These are phyloP conservation scores for Trichopria drosophilae DNA, from an alignment of 2,888 invertebrate species.

Conservation along the genomic window DNA sequence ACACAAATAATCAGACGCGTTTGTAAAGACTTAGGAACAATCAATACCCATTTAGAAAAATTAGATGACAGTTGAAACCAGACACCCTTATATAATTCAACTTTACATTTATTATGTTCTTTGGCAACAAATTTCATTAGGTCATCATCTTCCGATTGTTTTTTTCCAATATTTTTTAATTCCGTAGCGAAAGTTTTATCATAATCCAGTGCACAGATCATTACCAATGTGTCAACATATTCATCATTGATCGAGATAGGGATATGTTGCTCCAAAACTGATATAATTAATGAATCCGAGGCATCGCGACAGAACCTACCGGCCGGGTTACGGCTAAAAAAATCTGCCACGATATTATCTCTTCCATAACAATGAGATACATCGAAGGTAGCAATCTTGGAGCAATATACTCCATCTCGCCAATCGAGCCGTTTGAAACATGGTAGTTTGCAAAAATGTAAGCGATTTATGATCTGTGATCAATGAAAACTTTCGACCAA, in stretches of 20 bases:
- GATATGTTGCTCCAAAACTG: no score
- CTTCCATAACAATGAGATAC: constrained; percentile 18
- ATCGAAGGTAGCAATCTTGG: constrained; percentile 23
- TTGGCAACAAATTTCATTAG: no score
- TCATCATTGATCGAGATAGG: no score
- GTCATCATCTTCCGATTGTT: no score
- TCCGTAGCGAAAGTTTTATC: no score
- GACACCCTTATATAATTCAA: no score
- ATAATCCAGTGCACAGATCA: no score
- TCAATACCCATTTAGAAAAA: not conserved
- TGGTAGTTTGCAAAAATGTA: constrained; percentile 6
- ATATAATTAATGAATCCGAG: no score
- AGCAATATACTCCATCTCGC: constrained; percentile 13
- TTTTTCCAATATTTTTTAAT: no score
- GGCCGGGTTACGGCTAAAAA: constrained; percentile 13
- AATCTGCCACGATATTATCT: constrained; percentile 25
- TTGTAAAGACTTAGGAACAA: not conserved
- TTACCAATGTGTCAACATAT: no score
- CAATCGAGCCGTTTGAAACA: constrained; percentile 14
- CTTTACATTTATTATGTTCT: no score
- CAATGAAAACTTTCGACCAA: constrained; percentile 16
- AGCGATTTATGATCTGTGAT: constrained; percentile 25
- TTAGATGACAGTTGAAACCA: no score
- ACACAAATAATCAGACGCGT: not conserved
- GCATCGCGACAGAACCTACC: not conserved